Evolutionary conservation across 2,113 vertebrate genomes (phyloP).

Genomic region (Bos taurus): DNA sequence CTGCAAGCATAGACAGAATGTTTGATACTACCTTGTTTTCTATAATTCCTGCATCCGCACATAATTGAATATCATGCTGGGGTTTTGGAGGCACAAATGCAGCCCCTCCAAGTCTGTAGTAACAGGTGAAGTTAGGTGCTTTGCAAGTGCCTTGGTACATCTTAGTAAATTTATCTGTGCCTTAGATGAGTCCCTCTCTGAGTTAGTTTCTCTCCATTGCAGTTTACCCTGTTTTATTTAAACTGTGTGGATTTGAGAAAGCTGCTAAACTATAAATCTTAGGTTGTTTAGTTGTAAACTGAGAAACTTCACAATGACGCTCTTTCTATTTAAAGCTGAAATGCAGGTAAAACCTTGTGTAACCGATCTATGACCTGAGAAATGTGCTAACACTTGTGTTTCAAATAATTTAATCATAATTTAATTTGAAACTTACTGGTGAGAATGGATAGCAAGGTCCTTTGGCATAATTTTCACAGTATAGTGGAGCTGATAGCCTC

Average conservation of each 20-base stretch:
- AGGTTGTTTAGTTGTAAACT: neutral
- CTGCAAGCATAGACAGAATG: neutral
- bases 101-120: neutral
- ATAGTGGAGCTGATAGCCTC: neutral
- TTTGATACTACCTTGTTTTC: neutral
- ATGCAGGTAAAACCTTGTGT: neutral
- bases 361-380: neutral
- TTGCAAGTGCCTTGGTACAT: neutral
- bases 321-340: neutral
- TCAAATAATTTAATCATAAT: neutral
- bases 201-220: neutral
- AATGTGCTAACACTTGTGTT: neutral
- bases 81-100: neutral
- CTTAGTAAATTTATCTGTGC: neutral
- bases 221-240: neutral
- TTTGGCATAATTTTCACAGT: neutral
- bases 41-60: neutral
- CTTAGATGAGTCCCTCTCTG: neutral
- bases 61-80: neutral
- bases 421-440: neutral
- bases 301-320: neutral
- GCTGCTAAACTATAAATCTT: neutral
- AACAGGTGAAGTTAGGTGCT: neutral
- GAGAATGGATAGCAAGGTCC: neutral
- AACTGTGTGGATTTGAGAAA: neutral